phyloP scores from a whole-genome alignment of 1,140 invertebrate species.

The Dinoponera quadriceps region DNA sequence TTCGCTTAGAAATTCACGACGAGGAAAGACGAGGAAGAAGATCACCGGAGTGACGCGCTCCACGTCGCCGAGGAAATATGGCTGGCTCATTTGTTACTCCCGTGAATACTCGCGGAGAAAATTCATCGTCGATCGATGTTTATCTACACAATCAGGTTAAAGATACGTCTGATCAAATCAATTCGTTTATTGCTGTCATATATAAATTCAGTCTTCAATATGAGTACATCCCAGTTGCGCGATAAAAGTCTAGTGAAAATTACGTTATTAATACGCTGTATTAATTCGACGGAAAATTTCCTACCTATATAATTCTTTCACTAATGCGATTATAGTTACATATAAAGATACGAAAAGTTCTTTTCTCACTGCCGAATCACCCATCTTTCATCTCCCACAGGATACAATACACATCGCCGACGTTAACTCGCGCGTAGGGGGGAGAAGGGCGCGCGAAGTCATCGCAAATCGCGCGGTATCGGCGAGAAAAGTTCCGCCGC shows the following conservation, averaged over 20 bases:
- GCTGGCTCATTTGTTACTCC: not conserved
- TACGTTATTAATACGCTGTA: no score
- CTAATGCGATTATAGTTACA: no score
- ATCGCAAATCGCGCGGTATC: conserved; percentile 17
- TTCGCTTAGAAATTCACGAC: not conserved
- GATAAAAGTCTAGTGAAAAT: no score
- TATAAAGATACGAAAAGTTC: no score
- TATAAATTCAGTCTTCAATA: no score
- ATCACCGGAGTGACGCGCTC: not conserved
- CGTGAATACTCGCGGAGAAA: not conserved
- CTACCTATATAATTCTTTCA: no score
- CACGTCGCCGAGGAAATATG: not conserved
- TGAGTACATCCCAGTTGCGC: no score
- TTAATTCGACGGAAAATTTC: no score
- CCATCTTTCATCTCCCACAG: conserved; percentile 3
- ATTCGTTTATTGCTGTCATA: no score
- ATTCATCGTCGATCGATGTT: conserved; percentile 11
- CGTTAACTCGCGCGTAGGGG: not conserved
- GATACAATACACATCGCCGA: not conserved
- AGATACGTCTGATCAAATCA: no score
- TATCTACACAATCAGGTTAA: no score
- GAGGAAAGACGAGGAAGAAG: not conserved
- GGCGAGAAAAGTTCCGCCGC: conserved; percentile 36
- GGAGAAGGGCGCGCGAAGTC: not conserved
- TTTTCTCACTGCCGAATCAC: no score